Percentiles rank a stretch among this genome's conserved stretches.
Conservation (phyloP, 2,888 invertebrate species). For the Cheilosia soror region DNA sequence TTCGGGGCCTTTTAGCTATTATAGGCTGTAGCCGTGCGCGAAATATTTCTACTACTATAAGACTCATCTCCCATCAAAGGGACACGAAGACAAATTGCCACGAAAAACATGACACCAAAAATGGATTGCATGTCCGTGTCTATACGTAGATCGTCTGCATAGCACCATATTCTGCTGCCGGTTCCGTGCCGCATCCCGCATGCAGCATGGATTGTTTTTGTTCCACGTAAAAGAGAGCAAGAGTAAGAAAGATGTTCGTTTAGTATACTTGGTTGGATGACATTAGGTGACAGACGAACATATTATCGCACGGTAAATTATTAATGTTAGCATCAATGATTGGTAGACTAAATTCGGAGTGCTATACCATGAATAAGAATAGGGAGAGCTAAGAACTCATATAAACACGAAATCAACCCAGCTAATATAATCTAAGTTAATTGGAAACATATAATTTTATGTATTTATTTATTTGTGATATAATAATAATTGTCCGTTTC, state of each 20-base stretch:
- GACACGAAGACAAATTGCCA: slow-evolving; percentile 81
- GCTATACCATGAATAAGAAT: slow-evolving; percentile 3
- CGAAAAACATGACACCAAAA: slow-evolving; percentile 82
- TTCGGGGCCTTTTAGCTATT: slow-evolving; percentile 11
- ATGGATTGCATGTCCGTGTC: slow-evolving; percentile 74
- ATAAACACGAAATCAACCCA: too few species aligned
- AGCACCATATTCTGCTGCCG: slow-evolving; percentile 8
- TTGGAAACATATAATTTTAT: too few species aligned
- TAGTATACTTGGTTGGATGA: slow-evolving; percentile 71
- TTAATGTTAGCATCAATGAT: slow-evolving; percentile 56
- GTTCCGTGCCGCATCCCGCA: slow-evolving; percentile 37
- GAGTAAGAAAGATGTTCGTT: slow-evolving; percentile 73
- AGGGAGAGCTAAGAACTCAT: slow-evolving; percentile 9
- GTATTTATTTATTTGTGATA: too few species aligned
- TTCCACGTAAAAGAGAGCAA: slow-evolving; percentile 42
- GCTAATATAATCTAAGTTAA: too few species aligned
- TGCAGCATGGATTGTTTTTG: slow-evolving; percentile 41
- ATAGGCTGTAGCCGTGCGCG: slow-evolving; percentile 14
- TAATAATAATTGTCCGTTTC: too few species aligned
- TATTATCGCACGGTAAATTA: slow-evolving; percentile 72
- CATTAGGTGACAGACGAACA: slow-evolving; percentile 77
- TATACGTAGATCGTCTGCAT: slow-evolving; percentile 18
- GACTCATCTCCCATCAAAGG: slow-evolving; percentile 70
- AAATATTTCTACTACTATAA: slow-evolving; percentile 45
- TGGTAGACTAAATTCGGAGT: slow-evolving; percentile 23